Evolutionary conservation across 92 coral and sea anemone genomes (phyloP), one percentile per base, ranked within the genome.

Genomic region (Parazoanthus swiftii): DNA sequence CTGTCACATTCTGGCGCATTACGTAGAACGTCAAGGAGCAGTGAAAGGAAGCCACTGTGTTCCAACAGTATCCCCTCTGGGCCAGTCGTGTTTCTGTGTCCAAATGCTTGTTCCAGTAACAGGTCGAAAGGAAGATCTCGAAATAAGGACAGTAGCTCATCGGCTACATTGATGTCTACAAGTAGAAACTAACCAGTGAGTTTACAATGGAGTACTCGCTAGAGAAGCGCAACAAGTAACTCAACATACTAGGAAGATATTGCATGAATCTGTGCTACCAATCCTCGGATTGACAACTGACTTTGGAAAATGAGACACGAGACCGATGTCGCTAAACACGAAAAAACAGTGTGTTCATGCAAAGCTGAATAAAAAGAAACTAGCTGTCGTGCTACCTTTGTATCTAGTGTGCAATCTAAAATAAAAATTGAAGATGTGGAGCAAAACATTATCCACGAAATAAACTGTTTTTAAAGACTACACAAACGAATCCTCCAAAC

Each of bases 71-170:
- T 5, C 18, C 66, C 83, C 35, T 79, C 15, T 54, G 83, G 6
- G 67, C 26, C 78, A 13, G 38, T 85, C 29, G 80, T 38, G 68
- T 73, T 80, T n/a, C 43, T 38, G 82, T 67, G 85, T 18, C 92
- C 91, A 63, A 92, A 67, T 26, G 92, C 89, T 79, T 92, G 94
- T 90, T 95, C 91, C 75, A 93, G 35, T 2, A 94, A 89, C 59
- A 58, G 42, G 74, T 86, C 43, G 80, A 94, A 92, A 20, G 95
- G 98, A 39, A 94, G 87, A 29, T 18, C 73, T 80, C 86, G 92
- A 14, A 91, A 71, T 26, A 94, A 74, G 35, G 89, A 88, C 6
- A 88, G 74, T 21, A 89, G 43, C 59, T 51, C 79, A 29, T 89
- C 95, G 4, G 68, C 56, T 5, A 50, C 36, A 39, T 75, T 8